Base-by-base conservation (phyloP, 2,113 vertebrate genomes). In the Hemichromis elongatus region DNA sequence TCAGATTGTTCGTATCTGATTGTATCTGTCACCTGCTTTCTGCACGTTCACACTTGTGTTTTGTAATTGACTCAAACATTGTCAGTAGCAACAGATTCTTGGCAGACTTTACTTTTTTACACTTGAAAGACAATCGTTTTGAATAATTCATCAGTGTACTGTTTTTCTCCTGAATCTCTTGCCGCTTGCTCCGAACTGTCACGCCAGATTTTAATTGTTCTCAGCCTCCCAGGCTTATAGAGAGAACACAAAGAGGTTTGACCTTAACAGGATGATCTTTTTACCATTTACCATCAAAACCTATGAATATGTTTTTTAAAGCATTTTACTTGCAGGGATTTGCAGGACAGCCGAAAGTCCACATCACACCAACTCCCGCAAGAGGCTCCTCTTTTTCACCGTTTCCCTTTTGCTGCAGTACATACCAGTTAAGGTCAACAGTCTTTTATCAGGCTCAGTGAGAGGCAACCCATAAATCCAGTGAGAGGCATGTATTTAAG, bases 61-160 rank as follows among this genome's bases (percentile, higher is more conserved):
- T 82, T 70, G 33, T 75, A 84, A 88, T 80, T 52, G 75, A 53
- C 82, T 87, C 63, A 33, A 86, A 88, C 89, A 10, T 85, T 87
- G 80, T 77, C 79, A 82, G 81, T 66, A 88, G 82, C 80, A 86
- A 82, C 79, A 86, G 70, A 77, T 63, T 89, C 81, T 68, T 50
- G 73, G 75, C 90, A 81, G 82, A 47, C 83, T 84, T 89, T 85
- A 78, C 77, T 92, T 92, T 85, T 66, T 88, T 81, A 73, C 73
- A 79, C 84, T 89, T 77, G 33, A 83, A 83, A 89, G 61, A 90
- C 70, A 56, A 28, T 84, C 56, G 54, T 9, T 50, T 5, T 95
- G 83, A 91, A 93, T 93, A 86, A 94, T 95, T 92, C 91, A 94
- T 91, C 80, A 82, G 40, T 19, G 80, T 81, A 18, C 63, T 85